Base-by-base conservation (phyloP, 2,797 vertebrate species). In the Oophaga sylvatica region DNA sequence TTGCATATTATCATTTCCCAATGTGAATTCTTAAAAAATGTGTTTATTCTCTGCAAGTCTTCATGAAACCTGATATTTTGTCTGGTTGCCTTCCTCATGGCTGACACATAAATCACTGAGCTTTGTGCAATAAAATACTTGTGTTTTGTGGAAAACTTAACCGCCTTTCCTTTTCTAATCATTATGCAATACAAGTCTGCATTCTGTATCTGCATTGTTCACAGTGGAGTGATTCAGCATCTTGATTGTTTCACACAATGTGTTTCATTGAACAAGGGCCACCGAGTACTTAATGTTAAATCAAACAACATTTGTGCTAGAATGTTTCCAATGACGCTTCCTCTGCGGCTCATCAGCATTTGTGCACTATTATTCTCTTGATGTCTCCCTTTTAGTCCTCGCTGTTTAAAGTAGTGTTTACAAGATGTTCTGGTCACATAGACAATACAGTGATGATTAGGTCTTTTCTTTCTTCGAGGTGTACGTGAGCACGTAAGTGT, bases 131-230 rank as follows among this genome's bases (percentile, higher is more conserved):
- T 86, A 86, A 86, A 86, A 85, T 76, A 67, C 68, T 75, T 86
- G 67, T 88, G 79, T 78, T 76, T 80, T 82, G 84, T 82, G 62
- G 73, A 86, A 77, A 79, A 86, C 78, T 89, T 68, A 81, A 76
- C 84, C 88, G 60, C 84, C 80, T 75, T 87, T 89, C 84, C 84
- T 86, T 68, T 76, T 81, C 70, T 83, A 86, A 83, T 89, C 88
- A 86, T 89, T 88, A 86, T 82, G 88, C 87, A 80, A 89, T 85
- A 41, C 77, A 82, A 85, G 87, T 82, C 88, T 85, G 88, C 56
- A 31, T 83, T 79, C 84, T 86, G 73, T 80, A 73, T 73, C 35
- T 62, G 63, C 81, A 80, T 83, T 86, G 84, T 89, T 87, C 73
- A 79, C n/a, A 41, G n/a, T 63, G 78, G 80, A 71, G 41, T 89